These are phyloP conservation scores for Coregonus suidteri DNA, from an alignment of 2,797 vertebrate genomes.

Conservation along the genomic window DNA sequence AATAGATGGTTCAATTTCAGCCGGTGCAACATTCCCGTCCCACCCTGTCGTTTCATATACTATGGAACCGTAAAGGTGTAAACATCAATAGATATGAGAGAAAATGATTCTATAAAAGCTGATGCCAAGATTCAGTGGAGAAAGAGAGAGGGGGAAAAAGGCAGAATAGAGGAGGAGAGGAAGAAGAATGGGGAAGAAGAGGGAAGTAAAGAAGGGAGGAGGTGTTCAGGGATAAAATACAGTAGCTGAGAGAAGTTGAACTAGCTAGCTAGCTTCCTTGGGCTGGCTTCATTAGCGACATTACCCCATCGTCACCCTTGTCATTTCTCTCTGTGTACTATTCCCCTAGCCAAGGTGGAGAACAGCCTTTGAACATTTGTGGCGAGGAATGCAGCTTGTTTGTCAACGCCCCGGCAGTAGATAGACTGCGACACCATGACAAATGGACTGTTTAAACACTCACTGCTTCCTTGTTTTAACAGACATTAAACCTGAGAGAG, in stretches of 20 bases:
- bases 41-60: constrained; percentile 25
- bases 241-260: neutral
- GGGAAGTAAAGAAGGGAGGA: too few relatives aligned
- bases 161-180: neutral
- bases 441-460: constrained; percentile 54
- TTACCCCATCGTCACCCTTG: constrained; percentile 10
- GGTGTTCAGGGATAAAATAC: too few relatives aligned
- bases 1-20: constrained; percentile 67
- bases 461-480: constrained; percentile 34
- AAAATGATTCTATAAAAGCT: constrained; percentile 50
- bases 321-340: too few relatives aligned
- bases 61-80: constrained; percentile 46
- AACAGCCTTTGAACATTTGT: constrained; percentile 24
- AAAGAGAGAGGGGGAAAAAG: neutral
- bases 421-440: constrained; percentile 35
- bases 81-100: constrained; percentile 42
- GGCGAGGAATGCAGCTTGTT: neutral
- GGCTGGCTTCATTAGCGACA: constrained; percentile 30
- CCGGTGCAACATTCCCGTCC: constrained; percentile 57
- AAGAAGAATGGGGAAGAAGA: neutral
- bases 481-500: constrained; percentile 28
- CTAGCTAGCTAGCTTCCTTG: constrained; percentile 31
- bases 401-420: neutral
- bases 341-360: neutral
- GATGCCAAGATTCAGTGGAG: constrained; percentile 29